Percentiles rank a stretch among this genome's conserved stretches.
Evolutionary conservation across 1,140 invertebrate genomes (phyloP).

Genomic region (Caenorhabditis latens): DNA sequence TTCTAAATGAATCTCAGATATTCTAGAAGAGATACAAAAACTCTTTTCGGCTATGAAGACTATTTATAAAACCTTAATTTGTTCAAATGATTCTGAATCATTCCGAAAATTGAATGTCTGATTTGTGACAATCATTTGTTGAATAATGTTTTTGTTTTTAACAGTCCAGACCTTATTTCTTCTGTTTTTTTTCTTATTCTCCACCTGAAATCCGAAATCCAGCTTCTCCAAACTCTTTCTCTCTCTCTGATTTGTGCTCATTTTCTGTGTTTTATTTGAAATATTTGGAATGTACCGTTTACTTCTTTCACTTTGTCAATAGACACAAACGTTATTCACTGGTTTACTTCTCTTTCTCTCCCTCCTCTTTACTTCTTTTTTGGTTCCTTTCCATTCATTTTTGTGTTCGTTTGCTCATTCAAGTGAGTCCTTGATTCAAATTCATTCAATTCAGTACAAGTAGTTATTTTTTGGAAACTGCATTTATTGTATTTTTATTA

Average conservation of each 20-base stretch:
- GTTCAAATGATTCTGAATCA: too few species aligned
- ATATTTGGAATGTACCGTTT: background rate
- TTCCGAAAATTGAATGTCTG: too few species aligned
- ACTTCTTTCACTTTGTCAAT: background rate
- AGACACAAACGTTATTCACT: conserved; percentile 13
- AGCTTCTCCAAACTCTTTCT: too few species aligned
- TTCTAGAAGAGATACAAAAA: too few species aligned
- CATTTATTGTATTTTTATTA: background rate
- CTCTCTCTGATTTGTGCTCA: background rate
- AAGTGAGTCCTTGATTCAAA: conserved; percentile 5
- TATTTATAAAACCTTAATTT: too few species aligned
- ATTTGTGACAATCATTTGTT: too few species aligned
- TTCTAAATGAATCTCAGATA: too few species aligned
- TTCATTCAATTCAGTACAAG: background rate
- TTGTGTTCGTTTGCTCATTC: conserved; percentile 38
- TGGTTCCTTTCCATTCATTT: background rate
- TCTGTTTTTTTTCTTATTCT: too few species aligned
- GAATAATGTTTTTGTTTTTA: too few species aligned
- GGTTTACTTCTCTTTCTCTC: background rate
- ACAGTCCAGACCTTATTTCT: too few species aligned
- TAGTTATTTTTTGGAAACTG: background rate
- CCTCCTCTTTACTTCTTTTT: background rate
- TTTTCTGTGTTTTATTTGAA: conserved; percentile 40
- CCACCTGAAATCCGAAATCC: too few species aligned
- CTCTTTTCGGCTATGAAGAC: too few species aligned